Evolutionary conservation across 2,113 vertebrate genomes (phyloP), one percentile per base, ranked within the genome.

Genomic region (Gopherus evgoodei): DNA sequence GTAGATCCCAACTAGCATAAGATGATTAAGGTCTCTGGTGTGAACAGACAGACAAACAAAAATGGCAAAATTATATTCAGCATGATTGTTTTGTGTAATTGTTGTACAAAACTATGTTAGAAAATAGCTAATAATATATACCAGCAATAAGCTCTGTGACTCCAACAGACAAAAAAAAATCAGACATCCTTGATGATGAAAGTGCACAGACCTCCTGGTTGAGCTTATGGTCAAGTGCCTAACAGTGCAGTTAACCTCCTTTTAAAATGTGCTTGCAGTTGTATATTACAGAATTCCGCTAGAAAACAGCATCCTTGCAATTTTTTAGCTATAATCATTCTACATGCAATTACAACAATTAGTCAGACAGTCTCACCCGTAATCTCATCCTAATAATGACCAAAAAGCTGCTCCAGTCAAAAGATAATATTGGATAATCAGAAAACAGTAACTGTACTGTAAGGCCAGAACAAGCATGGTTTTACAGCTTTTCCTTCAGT

Each of bases 11-110:
- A 97, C 97, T 98, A 98, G 98, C 94, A 96, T 97, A 98, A 98
- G 97, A 98, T 98, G 96, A 98, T 99, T 99, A 99, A 99, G 99
- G 99, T 99, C 98, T 99, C 98, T 98, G 99, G 99, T 99, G 99
- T 97, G 98, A 98, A 99, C 98, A 99, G 99, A 98, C 98, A 99
- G 99, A 98, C 90, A 97, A 97, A 98, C 72, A 97, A 97, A 94
- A 98, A 97, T 97, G 96, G 97, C 94, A 97, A 98, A 98, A 98
- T 97, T 96, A 98, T 91, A 95, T 97, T 98, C 96, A 97, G 96
- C 93, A 97, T 98, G 98, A 98, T 97, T 98, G 95, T 97, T 98
- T 97, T 92, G 96, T 97, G 38, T 97, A 97, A 93, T 72, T 95
- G 90, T 93, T 97, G 94, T 97, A 98, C 90, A 95, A 94, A 98